Percentiles rank a stretch among this genome's conserved stretches.
Conservation (phyloP, 2,797 vertebrate species). For the Tamandua tetradactyla region DNA sequence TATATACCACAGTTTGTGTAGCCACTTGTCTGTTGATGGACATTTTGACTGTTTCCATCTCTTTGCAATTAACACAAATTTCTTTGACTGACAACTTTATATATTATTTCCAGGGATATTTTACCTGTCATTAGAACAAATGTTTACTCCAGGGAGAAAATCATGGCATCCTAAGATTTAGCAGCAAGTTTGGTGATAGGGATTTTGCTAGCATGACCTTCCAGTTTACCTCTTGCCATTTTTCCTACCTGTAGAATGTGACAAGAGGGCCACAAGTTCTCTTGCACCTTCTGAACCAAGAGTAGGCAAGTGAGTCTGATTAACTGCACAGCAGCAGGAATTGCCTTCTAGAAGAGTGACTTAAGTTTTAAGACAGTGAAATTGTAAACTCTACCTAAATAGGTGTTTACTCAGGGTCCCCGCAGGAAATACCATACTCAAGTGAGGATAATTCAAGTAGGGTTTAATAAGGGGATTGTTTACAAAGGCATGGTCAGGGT, state of each 20-base stretch:
- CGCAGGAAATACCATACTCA: not conserved
- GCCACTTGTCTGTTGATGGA: too few species aligned
- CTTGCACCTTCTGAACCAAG: constrained; percentile 6
- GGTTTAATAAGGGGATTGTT: not conserved
- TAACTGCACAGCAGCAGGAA: not conserved
- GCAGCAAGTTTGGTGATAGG: not conserved
- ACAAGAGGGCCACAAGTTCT: not conserved
- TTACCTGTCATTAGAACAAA: constrained; percentile 33
- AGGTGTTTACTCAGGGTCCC: not conserved
- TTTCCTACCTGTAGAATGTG: not conserved
- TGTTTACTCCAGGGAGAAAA: not conserved
- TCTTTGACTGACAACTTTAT: constrained; percentile 25
- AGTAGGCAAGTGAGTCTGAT: not conserved
- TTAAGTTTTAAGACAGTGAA: not conserved
- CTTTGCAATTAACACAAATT: constrained; percentile 5
- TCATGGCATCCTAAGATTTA: not conserved
- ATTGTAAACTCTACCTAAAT: not conserved
- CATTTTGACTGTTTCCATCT: too few species aligned
- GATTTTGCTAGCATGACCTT: constrained; percentile 13
- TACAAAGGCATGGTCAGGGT: not conserved
- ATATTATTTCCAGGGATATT: constrained; percentile 26
- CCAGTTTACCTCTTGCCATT: not conserved
- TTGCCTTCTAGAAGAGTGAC: not conserved
- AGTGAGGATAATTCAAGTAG: not conserved
- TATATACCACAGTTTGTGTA: too few species aligned